Evolutionary conservation across 2,113 vertebrate genomes (phyloP), one percentile per base, ranked within the genome.

Genomic region (Forbesichthys papilliferus): DNA sequence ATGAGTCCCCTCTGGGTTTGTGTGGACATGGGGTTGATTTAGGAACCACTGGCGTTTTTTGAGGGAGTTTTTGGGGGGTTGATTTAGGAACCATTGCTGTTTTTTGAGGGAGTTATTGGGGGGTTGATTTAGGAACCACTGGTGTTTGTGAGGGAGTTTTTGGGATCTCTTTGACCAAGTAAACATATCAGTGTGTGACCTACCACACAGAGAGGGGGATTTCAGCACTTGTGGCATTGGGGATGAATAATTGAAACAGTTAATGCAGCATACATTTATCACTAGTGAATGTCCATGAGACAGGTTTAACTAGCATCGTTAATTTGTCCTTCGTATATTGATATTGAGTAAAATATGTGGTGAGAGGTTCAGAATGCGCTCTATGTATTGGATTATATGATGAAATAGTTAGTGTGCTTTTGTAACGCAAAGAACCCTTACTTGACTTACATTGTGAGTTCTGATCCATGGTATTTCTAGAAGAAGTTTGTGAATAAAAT

Each of bases 171-270:
- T 85, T 84, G 69, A 72, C 74, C 46, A 75, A 69, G 81, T 76
- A 77, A 86, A 89, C 87, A 77, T 69, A 78, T 73, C 42, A 79
- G 27, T 27, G 49, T 68, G 61, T 63, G 53, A 78, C 71, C 83
- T 61, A 71, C 76, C 60, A 53, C 59, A 76, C 68, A 8, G 36
- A 42, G 61, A 46, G 71, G 75, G 81, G 73, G 78, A 78, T 81
- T 84, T 86, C 56, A 77, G 64, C 86, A 75, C 48, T 3, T 70
- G 81, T 65, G 72, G 72, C 78, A 73, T 33, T 65, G 67, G 63
- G 73, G 69, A 86, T 90, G 81, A 90, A 90, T 89, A 89, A 90
- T 87, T 85, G 78, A 90, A 66, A 80, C 75, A 73, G 86, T 87
- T 89, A 87, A 86, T 88, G 75, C 77, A 72, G 79, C 66, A 57